These are phyloP conservation scores for Psix sp. DNA, from an alignment of 1,140 invertebrate genomes.

Conservation along the genomic window DNA sequence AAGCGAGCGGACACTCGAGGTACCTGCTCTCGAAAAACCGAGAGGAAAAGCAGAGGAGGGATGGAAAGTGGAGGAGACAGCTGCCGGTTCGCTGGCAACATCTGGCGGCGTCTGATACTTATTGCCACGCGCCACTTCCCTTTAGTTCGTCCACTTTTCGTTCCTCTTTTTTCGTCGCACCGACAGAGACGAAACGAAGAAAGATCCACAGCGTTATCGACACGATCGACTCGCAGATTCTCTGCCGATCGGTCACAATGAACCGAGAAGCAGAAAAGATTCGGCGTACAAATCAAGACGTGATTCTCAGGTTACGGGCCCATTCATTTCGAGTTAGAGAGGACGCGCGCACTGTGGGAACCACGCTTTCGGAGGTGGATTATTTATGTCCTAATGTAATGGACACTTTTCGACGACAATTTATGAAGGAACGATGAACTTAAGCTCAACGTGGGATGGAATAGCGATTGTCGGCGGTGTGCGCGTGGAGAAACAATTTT, in stretches of 20 bases:
- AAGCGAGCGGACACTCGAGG: no score
- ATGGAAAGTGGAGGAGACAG: constrained; percentile 57
- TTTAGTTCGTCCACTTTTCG: constrained; percentile 42
- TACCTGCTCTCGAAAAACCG: constrained; percentile 48
- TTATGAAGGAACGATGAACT: constrained; percentile 38
- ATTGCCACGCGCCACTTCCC: constrained; percentile 60
- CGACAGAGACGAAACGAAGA: no score
- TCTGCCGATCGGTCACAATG: constrained; percentile 8
- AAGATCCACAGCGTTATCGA: constrained; percentile 11
- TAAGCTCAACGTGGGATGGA: constrained; percentile 28
- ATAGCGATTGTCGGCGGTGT: constrained; percentile 18
- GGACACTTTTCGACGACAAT: constrained; percentile 29
- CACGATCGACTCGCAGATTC: constrained; percentile 12
- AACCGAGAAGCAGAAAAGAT: constrained; percentile 7
- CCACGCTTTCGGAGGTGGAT: constrained; percentile 19
- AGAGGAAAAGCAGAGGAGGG: constrained; percentile 57
- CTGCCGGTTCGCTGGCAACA: constrained; percentile 58
- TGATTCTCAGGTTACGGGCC: constrained; percentile 31
- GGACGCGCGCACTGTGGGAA: constrained; percentile 31
- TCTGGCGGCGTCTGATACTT: constrained; percentile 61
- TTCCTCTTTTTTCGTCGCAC: constrained; percentile 20
- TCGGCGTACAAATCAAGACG: constrained; percentile 17
- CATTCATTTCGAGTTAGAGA: constrained; percentile 28
- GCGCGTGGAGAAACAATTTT: constrained; percentile 15
- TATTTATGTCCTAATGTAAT: constrained; percentile 41